These are phyloP conservation scores for Heliconius aoede DNA, from an alignment of 2,888 invertebrate genomes.

Conservation along the genomic window DNA sequence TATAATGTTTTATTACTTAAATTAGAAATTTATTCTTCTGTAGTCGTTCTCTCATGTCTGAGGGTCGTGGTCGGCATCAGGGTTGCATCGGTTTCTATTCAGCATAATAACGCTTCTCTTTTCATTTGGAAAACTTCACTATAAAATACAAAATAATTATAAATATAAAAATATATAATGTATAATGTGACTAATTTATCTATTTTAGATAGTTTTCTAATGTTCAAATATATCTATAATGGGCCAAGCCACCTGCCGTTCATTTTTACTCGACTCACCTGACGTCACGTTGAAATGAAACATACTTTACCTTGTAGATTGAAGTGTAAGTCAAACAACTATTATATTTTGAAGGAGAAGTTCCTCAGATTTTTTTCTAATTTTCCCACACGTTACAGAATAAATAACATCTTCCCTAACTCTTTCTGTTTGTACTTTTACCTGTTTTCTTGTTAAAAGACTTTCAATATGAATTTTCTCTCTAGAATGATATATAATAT, in stretches of 20 bases:
- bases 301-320: slow-evolving; percentile 8
- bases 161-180: too few species aligned
- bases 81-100: too few species aligned
- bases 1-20: slow-evolving; percentile 5
- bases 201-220: not conserved
- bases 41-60: too few species aligned
- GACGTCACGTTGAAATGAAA: slow-evolving; percentile 12
- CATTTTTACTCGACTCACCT: not conserved
- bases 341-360: not conserved
- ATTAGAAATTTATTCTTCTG: not conserved
- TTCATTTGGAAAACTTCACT: too few species aligned
- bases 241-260: not conserved
- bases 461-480: too few species aligned
- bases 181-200: not conserved
- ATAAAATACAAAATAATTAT: too few species aligned
- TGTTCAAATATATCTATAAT: not conserved
- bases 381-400: not conserved
- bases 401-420: not conserved
- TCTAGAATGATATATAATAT: too few species aligned
- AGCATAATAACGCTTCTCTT: too few species aligned
- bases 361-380: not conserved
- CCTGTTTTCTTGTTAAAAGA: not conserved
- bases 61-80: too few species aligned
- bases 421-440: not conserved
- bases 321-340: not conserved